These are phyloP conservation scores for Onthophagus sagittarius DNA, from an alignment of 2,888 invertebrate species.

Conservation along the genomic window DNA sequence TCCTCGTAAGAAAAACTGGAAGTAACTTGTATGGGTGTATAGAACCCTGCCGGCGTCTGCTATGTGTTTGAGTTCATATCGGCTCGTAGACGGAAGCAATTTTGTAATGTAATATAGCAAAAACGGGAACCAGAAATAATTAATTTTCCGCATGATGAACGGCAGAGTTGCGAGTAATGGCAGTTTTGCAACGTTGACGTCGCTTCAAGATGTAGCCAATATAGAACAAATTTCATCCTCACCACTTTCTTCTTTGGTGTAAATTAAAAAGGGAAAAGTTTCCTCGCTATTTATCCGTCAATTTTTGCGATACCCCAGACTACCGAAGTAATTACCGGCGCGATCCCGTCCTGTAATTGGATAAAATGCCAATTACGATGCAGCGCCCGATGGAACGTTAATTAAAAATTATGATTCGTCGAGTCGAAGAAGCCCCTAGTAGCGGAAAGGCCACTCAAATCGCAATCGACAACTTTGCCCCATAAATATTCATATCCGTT, in stretches of 20 bases:
- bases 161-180: background rate
- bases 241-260: background rate
- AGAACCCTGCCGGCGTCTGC: background rate
- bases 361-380: background rate
- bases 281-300: background rate
- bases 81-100: background rate
- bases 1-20: background rate
- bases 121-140: conserved; percentile 3
- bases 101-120: conserved; percentile 12
- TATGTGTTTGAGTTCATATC: background rate
- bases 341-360: background rate
- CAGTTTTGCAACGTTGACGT: background rate
- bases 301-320: background rate
- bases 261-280: background rate
- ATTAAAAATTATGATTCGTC: background rate
- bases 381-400: background rate
- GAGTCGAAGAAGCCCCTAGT: background rate
- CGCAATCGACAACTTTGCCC: background rate
- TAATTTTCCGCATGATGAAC: conserved; percentile 12
- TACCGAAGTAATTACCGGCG: background rate
- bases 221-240: background rate
- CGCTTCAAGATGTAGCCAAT: background rate
- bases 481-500: background rate
- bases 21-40: background rate
- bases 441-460: background rate